Percentiles rank a stretch among this genome's conserved stretches.
Evolutionary conservation across 2,888 invertebrate genomes (phyloP).

Genomic region (Drosophila heteroneura): DNA sequence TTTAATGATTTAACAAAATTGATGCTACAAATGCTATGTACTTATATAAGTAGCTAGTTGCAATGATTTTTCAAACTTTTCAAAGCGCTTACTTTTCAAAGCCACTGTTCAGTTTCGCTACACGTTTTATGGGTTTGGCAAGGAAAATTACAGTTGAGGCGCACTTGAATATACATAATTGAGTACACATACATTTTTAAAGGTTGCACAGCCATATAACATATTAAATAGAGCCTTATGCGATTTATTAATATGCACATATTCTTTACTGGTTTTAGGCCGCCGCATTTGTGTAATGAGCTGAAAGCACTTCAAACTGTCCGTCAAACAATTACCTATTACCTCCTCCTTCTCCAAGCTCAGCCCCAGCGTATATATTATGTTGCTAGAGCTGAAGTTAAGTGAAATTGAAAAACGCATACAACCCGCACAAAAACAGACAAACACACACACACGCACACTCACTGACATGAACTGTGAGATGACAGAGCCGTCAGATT

Average conservation of each 20-base stretch:
- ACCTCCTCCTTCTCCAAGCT: not conserved
- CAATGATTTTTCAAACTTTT: too few relatives aligned
- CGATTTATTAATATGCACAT: conserved; percentile 27
- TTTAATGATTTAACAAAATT: not conserved
- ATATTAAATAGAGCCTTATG: conserved; percentile 17
- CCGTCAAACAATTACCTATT: conserved; percentile 45
- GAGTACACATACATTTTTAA: too few relatives aligned
- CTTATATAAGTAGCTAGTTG: too few relatives aligned
- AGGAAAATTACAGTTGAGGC: not conserved
- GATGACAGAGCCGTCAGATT: conserved; percentile 73
- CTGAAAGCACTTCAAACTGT: conserved; percentile 66
- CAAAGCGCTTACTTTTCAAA: not conserved
- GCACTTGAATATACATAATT: not conserved
- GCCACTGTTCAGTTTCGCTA: not conserved
- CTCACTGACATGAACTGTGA: conserved; percentile 2
- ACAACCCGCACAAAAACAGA: conserved; percentile 3
- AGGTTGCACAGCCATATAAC: conserved; percentile 7
- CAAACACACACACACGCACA: not conserved
- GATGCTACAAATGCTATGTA: not conserved
- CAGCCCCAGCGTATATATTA: not conserved
- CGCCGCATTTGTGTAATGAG: conserved; percentile 78
- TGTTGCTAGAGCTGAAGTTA: conserved; percentile 36
- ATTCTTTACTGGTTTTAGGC: conserved; percentile 60
- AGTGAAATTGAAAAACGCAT: conserved; percentile 68
- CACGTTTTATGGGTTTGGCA: not conserved